Conservation (phyloP, 1,140 invertebrate genomes). For the Nasonia longicornis region DNA sequence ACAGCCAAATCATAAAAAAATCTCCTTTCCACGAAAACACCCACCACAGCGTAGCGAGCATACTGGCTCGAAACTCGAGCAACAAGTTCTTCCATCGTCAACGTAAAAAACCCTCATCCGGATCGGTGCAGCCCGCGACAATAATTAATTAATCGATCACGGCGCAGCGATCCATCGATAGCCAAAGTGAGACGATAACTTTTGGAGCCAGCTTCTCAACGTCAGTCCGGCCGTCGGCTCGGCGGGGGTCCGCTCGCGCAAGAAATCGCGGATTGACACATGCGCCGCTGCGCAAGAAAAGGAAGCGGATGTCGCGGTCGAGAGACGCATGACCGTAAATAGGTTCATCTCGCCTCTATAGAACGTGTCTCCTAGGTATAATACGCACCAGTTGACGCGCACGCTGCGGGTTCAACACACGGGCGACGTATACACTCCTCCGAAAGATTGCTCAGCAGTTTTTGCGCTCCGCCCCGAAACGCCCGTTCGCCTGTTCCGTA, state of each 20-base stretch:
- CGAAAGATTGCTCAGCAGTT: conserved; percentile 64
- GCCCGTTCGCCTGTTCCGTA: conserved; percentile 51
- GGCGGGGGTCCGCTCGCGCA: neutral
- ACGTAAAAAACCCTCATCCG: neutral
- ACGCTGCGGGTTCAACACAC: neutral
- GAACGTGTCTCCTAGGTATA: neutral
- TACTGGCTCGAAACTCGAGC: neutral
- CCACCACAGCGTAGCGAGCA: neutral
- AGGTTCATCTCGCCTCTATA: neutral
- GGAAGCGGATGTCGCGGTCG: neutral
- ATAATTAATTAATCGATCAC: conserved; percentile 40
- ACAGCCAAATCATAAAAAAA: too few relatives aligned
- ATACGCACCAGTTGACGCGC: neutral
- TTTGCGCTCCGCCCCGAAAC: conserved; percentile 64
- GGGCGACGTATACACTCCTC: conserved; percentile 50
- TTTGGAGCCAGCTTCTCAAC: conserved; percentile 2
- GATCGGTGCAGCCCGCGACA: neutral
- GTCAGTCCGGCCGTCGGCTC: neutral
- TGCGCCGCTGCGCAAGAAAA: neutral
- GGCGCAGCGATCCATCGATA: neutral
- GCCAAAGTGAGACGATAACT: conserved; percentile 27
- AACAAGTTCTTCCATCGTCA: too few relatives aligned
- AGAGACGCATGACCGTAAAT: conserved; percentile 1
- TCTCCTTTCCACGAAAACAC: neutral
- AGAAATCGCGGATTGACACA: conserved; percentile 31